These are phyloP conservation scores for Scalopus aquaticus DNA, from an alignment of 2,113 vertebrate species.

Conservation along the genomic window DNA sequence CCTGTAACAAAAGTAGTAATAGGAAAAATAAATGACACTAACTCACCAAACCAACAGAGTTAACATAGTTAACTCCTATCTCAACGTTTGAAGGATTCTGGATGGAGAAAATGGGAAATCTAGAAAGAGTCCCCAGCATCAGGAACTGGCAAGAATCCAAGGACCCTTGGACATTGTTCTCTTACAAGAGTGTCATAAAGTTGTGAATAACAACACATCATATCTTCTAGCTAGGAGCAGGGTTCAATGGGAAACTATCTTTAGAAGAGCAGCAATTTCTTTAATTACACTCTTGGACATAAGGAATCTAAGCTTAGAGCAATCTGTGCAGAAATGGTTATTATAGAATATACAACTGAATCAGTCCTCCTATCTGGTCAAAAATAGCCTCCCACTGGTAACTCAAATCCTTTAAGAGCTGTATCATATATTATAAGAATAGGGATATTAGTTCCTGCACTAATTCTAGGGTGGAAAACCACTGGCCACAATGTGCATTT, in stretches of 20 bases:
- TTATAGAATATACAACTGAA: neutral
- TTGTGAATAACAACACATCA: neutral
- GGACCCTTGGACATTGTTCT: neutral
- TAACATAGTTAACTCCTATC: neutral
- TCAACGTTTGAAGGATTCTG: neutral
- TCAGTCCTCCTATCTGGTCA: neutral
- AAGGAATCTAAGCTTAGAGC: neutral
- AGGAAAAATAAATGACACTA: neutral
- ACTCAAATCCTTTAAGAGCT: neutral
- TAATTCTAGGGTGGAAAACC: neutral
- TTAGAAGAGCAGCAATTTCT: neutral
- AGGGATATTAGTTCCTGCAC: neutral
- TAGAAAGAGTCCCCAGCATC: neutral
- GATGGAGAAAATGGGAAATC: neutral
- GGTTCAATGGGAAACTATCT: neutral
- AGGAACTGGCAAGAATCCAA: neutral
- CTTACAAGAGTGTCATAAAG: neutral
- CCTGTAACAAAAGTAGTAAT: neutral
- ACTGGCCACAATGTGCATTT: neutral
- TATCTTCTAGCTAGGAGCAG: neutral
- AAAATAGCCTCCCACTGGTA: neutral
- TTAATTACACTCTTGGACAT: neutral
- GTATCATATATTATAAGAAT: neutral
- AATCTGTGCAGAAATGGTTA: neutral
- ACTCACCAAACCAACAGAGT: neutral